Percentiles rank a stretch among this genome's conserved stretches.
These are phyloP conservation scores for Eclectus roratus DNA, from an alignment of 2,113 vertebrate species.

Conservation along the genomic window DNA sequence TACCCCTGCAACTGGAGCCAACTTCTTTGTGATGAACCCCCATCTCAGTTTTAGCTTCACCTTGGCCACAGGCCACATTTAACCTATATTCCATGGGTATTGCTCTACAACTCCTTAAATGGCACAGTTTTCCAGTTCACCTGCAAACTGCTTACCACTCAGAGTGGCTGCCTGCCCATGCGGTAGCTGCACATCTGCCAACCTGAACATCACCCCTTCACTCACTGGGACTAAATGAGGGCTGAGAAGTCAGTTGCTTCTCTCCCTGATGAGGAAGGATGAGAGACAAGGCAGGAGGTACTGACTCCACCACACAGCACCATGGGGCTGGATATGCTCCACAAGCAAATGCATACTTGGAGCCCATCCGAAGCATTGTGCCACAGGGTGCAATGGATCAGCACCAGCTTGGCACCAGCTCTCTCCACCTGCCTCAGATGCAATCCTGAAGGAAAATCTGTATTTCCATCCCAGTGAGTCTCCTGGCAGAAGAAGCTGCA, in stretches of 20 bases:
- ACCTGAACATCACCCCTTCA: neutral
- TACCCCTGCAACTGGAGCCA: neutral
- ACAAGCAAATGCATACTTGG: accelerated
- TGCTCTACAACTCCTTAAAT: neutral
- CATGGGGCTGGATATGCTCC: neutral
- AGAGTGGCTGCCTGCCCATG: neutral
- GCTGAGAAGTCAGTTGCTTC: neutral
- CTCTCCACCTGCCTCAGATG: neutral
- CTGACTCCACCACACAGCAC: neutral
- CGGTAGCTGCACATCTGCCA: neutral
- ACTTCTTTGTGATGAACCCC: neutral
- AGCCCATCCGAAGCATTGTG: accelerated
- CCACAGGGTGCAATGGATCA: accelerated
- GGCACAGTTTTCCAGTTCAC: neutral
- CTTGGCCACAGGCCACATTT: neutral
- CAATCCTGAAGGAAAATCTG: neutral
- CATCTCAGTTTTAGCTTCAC: neutral
- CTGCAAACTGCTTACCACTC: neutral
- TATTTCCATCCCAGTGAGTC: neutral
- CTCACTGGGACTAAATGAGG: accelerated
- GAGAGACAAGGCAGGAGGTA: neutral
- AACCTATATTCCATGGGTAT: neutral
- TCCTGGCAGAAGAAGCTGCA: accelerated
- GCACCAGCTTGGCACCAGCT: neutral
- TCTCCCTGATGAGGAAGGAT: neutral